phyloP scores from a whole-genome alignment of 92 coral and sea anemone species.

The Epizoanthus ramosus region DNA sequence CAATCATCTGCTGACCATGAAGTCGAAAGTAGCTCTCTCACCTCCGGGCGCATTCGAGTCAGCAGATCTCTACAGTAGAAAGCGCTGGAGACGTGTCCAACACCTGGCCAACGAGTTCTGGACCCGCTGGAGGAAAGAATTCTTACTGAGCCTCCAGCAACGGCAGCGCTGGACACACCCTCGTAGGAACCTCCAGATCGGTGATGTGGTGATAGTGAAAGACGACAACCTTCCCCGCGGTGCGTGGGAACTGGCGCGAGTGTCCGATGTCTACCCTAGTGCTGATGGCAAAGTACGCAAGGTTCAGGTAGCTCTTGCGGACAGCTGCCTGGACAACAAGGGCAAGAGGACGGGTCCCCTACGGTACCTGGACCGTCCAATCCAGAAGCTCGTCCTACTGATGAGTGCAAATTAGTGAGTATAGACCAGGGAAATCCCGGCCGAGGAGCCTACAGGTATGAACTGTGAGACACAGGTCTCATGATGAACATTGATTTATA shows the following conservation, averaged over 20 bases:
- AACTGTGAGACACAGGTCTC: too few species aligned
- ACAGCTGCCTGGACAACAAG: slow-evolving; percentile 50
- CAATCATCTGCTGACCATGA: slow-evolving; percentile 55
- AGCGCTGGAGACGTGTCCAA: slow-evolving; percentile 56
- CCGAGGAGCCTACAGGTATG: slow-evolving; percentile 27
- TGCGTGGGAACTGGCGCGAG: slow-evolving; percentile 53
- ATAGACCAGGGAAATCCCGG: slow-evolving; percentile 22
- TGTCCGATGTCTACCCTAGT: slow-evolving; percentile 48
- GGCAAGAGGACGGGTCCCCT: slow-evolving; percentile 40
- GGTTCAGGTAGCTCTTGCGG: slow-evolving; percentile 58
- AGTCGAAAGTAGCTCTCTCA: slow-evolving; percentile 52
- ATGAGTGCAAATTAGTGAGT: not conserved
- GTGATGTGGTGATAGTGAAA: slow-evolving; percentile 32
- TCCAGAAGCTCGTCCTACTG: slow-evolving; percentile 55
- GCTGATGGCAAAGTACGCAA: slow-evolving; percentile 46
- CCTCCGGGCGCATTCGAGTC: slow-evolving; percentile 55
- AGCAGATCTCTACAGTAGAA: slow-evolving; percentile 48
- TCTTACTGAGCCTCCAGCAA: slow-evolving; percentile 27
- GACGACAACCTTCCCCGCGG: slow-evolving; percentile 47
- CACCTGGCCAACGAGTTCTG: slow-evolving; percentile 47
- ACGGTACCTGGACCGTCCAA: slow-evolving; percentile 44
- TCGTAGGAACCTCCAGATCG: slow-evolving; percentile 13
- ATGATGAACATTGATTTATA: too few species aligned
- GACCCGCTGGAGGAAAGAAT: slow-evolving; percentile 33
- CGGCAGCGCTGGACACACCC: slow-evolving; percentile 40